Percentiles rank a stretch among this genome's conserved stretches.
These are phyloP conservation scores for Rugalucina vietnamica DNA, from an alignment of 2,888 invertebrate species.

Conservation along the genomic window DNA sequence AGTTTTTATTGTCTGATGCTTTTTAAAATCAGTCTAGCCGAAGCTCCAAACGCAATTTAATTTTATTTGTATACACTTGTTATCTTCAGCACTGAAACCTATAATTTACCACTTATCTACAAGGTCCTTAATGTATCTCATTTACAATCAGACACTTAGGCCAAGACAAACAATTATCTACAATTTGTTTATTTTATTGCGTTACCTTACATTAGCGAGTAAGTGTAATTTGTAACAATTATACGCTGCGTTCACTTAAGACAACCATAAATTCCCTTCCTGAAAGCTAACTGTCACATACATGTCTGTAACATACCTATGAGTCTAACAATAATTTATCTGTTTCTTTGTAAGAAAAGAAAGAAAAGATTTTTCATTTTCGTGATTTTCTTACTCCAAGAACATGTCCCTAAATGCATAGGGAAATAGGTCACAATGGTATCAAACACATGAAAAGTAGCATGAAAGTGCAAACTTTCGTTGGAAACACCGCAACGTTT, in stretches of 20 bases:
- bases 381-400: no score
- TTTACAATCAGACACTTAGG: not conserved
- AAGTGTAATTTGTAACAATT: constrained; percentile 14
- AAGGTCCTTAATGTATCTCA: constrained; percentile 1
- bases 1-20: no score
- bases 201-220: constrained; percentile 8
- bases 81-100: not conserved
- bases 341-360: no score
- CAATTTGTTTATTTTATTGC: constrained; percentile 12
- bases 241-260: not conserved
- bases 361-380: no score
- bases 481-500: no score
- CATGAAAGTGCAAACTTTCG: no score
- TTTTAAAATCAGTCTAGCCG: no score
- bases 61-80: not conserved
- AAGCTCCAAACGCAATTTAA: not conserved
- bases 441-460: no score
- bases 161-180: constrained; percentile 4
- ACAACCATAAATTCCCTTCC: not conserved
- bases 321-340: not conserved
- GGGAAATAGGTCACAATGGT: no score
- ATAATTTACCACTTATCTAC: not conserved
- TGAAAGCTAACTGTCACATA: not conserved
- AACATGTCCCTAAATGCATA: no score
- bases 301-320: not conserved